Percentiles rank a stretch among this genome's conserved stretches.
Evolutionary conservation across 2,797 vertebrate genomes (phyloP).

Genomic region (Acipenser transmontanus): DNA sequence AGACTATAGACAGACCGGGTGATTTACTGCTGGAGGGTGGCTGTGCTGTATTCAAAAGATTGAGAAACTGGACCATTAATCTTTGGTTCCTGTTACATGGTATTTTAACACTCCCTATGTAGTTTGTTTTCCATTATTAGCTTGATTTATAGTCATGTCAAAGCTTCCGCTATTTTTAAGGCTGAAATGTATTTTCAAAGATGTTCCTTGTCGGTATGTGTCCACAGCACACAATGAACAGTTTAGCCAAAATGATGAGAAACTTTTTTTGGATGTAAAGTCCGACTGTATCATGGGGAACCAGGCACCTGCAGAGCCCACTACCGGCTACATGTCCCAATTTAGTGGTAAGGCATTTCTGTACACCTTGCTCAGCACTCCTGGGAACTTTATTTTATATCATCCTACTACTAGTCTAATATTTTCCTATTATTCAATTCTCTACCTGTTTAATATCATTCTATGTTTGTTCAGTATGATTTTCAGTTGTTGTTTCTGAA

Average conservation of each 20-base stretch:
- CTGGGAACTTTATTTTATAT: too few species aligned
- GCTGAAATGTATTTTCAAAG: constrained; percentile 29
- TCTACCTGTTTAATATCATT: too few species aligned
- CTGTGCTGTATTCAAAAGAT: constrained; percentile 18
- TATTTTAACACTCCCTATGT: constrained; percentile 27
- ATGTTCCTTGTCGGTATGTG: constrained; percentile 17
- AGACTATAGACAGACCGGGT: constrained; percentile 18
- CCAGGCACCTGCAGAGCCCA: neutral
- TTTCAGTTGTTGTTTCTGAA: too few species aligned
- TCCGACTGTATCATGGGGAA: neutral
- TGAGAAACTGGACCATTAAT: constrained; percentile 25
- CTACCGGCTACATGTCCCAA: neutral
- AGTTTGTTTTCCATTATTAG: constrained; percentile 32
- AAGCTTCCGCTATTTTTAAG: constrained; percentile 16
- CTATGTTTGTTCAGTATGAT: too few species aligned
- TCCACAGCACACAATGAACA: constrained; percentile 13
- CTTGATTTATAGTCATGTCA: constrained; percentile 29
- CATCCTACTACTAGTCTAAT: too few species aligned
- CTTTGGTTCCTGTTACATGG: constrained; percentile 32
- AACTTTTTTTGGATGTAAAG: constrained; percentile 11
- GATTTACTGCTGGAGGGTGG: constrained; percentile 27
- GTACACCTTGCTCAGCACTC: too few species aligned
- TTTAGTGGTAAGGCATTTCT: neutral
- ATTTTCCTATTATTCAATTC: too few species aligned
- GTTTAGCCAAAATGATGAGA: constrained; percentile 10